Evolutionary conservation across 2,113 vertebrate species (phyloP).

Genomic region (Notechis scutatus): DNA sequence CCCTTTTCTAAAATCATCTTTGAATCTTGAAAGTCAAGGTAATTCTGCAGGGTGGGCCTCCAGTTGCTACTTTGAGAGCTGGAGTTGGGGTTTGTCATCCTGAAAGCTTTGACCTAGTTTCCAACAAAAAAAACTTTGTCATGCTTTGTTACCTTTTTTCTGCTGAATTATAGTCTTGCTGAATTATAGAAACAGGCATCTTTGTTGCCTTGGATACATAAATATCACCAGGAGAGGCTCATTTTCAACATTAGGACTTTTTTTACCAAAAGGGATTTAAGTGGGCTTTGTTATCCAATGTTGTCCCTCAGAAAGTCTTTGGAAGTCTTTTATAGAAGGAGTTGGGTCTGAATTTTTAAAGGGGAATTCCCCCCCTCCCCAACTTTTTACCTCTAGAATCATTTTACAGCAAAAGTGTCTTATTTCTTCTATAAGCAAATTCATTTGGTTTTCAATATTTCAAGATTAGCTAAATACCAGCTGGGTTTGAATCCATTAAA

Average conservation of each 20-base stretch:
- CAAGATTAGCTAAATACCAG: background rate
- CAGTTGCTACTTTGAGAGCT: background rate
- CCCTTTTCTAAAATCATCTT: background rate
- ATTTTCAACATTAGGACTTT: slow-evolving; percentile 54
- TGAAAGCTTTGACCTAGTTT: slow-evolving; percentile 57
- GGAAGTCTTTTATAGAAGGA: slow-evolving; percentile 10
- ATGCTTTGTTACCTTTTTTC: slow-evolving; percentile 50
- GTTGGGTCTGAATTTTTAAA: background rate
- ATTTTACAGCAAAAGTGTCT: background rate
- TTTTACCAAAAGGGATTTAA: slow-evolving; percentile 52
- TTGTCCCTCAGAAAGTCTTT: slow-evolving; percentile 11
- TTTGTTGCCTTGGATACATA: slow-evolving; percentile 62
- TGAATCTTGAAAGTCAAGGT: background rate
- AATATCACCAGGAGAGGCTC: slow-evolving; percentile 58
- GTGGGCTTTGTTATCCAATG: slow-evolving; percentile 43
- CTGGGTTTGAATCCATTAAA: background rate
- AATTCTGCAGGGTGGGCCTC: background rate
- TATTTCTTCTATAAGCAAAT: background rate
- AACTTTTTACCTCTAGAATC: background rate
- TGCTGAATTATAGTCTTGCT: slow-evolving; percentile 44
- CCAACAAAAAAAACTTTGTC: slow-evolving; percentile 53
- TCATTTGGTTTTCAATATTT: background rate
- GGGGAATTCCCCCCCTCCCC: slow-evolving; percentile 6
- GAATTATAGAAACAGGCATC: slow-evolving; percentile 53
- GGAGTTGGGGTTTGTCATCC: slow-evolving; percentile 22